Evolutionary conservation across 2,113 vertebrate genomes (phyloP).

Genomic region (Turdus rufiventris): DNA sequence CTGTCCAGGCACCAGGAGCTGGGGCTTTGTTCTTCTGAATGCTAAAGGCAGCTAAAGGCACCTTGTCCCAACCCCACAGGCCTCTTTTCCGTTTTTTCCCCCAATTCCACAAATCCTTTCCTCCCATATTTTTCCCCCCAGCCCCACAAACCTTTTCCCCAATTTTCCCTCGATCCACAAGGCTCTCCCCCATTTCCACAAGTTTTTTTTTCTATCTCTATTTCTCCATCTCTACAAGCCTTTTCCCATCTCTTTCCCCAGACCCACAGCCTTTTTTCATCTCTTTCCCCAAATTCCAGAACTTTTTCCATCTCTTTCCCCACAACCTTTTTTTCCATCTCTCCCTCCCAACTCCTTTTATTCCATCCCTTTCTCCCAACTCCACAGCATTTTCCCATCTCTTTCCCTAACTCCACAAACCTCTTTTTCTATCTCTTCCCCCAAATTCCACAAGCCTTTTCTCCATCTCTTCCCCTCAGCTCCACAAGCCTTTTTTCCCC

Average conservation of each 20-base stretch:
- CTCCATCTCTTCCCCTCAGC: background rate
- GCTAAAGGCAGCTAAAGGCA: rapidly evolving
- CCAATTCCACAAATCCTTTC: rapidly evolving
- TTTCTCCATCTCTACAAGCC: background rate
- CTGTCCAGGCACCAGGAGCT: background rate
- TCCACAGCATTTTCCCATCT: background rate
- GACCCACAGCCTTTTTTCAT: rapidly evolving
- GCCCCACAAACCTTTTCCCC: background rate
- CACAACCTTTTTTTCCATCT: background rate
- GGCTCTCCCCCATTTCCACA: too few relatives aligned
- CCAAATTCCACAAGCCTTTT: background rate
- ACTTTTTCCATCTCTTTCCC: background rate
- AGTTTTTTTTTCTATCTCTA: rapidly evolving
- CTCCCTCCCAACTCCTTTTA: too few relatives aligned
- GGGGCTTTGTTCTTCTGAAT: rapidly evolving
- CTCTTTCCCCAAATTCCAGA: rapidly evolving
- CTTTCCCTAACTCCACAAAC: background rate
- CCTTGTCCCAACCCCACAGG: background rate
- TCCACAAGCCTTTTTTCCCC: background rate
- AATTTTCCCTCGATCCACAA: background rate
- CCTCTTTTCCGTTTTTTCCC: background rate
- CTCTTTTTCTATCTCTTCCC: too few relatives aligned
- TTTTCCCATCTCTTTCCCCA: background rate
- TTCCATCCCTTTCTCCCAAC: background rate
- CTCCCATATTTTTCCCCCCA: background rate